Conservation (phyloP, 2,797 vertebrate species). For the Acipenser ruthenus region DNA sequence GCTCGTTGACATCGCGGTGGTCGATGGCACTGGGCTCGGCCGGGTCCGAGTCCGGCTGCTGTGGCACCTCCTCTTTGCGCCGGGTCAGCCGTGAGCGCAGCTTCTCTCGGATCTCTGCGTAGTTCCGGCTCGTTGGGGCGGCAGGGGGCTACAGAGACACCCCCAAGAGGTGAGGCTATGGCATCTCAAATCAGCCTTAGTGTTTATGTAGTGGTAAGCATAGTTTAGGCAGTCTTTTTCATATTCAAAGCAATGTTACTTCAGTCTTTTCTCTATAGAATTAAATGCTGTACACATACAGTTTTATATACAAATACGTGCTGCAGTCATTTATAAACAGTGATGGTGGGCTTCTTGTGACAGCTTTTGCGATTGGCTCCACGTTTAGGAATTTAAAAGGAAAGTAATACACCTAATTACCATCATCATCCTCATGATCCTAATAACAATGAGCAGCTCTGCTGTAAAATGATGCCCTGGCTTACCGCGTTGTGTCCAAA, state of each 20-base stretch:
- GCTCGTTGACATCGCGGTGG: conserved; percentile 88
- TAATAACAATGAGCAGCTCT: background rate
- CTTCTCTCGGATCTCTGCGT: conserved; percentile 95
- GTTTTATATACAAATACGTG: too few species aligned
- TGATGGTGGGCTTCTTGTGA: too few species aligned
- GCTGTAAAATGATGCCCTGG: conserved; percentile 12
- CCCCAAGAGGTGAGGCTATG: background rate
- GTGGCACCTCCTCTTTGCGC: conserved; percentile 89
- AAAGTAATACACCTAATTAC: too few species aligned
- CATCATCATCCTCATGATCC: background rate
- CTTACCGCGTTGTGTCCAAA: conserved; percentile 97
- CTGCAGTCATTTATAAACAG: too few species aligned
- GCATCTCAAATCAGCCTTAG: background rate
- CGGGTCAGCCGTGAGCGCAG: conserved; percentile 87
- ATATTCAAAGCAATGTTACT: too few species aligned
- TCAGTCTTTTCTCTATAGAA: too few species aligned
- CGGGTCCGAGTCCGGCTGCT: conserved; percentile 80
- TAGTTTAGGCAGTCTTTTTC: too few species aligned
- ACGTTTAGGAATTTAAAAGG: too few species aligned
- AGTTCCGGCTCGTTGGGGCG: conserved; percentile 95
- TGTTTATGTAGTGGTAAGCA: too few species aligned
- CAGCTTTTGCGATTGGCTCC: too few species aligned
- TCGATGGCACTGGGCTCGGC: conserved; percentile 64
- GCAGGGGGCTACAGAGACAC: conserved; percentile 74
- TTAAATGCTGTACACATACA: too few species aligned